Evolutionary conservation across 2,797 vertebrate species (phyloP), one percentile per base, ranked within the genome.

Genomic region (Manis javanica): DNA sequence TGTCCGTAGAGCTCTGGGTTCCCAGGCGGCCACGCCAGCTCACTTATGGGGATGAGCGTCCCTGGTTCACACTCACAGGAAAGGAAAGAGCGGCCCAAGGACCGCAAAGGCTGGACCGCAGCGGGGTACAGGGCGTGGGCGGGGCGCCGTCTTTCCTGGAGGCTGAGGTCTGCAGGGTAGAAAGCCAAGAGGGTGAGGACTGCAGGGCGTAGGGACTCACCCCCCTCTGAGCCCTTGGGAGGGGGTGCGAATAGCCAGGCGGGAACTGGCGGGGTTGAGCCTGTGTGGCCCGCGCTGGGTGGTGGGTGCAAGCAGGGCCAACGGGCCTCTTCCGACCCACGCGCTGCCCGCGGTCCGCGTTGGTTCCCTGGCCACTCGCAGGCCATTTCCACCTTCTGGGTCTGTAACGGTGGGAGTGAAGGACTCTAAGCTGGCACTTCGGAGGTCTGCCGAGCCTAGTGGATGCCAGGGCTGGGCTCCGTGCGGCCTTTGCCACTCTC

Each of bases 1-100:
- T 9, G 34, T 11, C 63, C 21, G 0, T 0, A 14, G 51, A 0
- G 8, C 46, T 46, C 46, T 46, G 46, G 3, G 31, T 3, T 7
- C 49, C 6, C 34, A 7, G 34, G 75, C 16, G 53, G 34, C 42
- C 13, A 39, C 4, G 19, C 23, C 11, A 7, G 1, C n/a, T 77
- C 37, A 0, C 31, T 77, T 75, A 19, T 3, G 0, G 7, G 4
- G 39, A 37, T 15, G 59, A 39, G 24, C 61, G 14, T 12, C 23
- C 9, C 37, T 42, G 0, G 1, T 46, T 61, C 12, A 5, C 3
- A 2, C 10, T n/a, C 53, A 23, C 14, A 5, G 21, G 15, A 2
- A 10, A 81, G 42, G 29, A 82, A n/a, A 75, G 57, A 2, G 9
- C 64, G 72, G 23, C 59, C 24, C 75, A 31, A 59, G 53, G 91